These are phyloP conservation scores for Rhagonycha fulva DNA, from an alignment of 2,888 invertebrate species.

Conservation along the genomic window DNA sequence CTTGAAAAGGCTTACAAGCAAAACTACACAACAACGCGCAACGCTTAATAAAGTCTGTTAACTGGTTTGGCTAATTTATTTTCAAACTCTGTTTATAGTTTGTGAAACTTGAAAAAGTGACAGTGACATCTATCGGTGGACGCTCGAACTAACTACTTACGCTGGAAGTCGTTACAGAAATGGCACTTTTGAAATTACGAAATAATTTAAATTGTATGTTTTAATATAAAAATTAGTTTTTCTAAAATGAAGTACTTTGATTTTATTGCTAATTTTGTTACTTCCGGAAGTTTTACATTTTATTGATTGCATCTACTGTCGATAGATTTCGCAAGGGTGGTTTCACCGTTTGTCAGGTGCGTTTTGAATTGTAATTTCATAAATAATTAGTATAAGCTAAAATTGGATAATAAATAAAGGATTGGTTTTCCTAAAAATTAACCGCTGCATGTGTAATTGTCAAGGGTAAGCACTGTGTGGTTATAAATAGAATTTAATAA, in stretches of 20 bases:
- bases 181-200: background rate
- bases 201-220: background rate
- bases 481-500: background rate
- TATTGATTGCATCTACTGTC: background rate
- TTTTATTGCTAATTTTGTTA: background rate
- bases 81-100: slow-evolving; percentile 36
- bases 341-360: background rate
- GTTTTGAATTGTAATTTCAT: background rate
- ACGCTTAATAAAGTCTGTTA: slow-evolving; percentile 30
- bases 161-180: background rate
- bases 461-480: background rate
- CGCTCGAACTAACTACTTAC: background rate
- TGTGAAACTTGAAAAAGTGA: background rate
- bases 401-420: background rate
- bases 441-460: background rate
- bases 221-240: background rate
- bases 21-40: slow-evolving; percentile 22
- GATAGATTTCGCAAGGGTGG: background rate
- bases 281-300: background rate
- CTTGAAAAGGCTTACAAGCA: background rate
- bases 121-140: background rate
- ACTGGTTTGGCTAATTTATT: slow-evolving; percentile 33
- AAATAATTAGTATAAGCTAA: background rate
- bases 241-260: background rate
- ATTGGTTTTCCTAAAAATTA: background rate